Evolutionary conservation across 2,888 invertebrate species (phyloP).

Genomic region (Eupithecia inturbata): DNA sequence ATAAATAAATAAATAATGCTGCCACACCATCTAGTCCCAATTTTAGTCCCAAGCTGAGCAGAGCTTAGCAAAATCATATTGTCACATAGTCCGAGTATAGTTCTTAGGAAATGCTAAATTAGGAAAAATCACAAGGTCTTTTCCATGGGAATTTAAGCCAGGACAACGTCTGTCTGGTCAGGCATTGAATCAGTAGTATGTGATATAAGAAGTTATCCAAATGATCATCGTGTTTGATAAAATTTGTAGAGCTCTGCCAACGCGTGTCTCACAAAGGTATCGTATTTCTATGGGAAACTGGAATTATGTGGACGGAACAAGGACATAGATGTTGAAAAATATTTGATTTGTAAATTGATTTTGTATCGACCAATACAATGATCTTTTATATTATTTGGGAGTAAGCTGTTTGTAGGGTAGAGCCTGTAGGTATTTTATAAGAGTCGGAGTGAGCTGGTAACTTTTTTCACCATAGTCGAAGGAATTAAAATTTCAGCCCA

Average conservation of each 20-base stretch:
- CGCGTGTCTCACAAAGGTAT: slow-evolving; percentile 62
- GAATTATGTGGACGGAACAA: slow-evolving; percentile 42
- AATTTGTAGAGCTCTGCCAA: slow-evolving; percentile 51
- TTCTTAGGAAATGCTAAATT: not conserved
- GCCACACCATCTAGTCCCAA: too few relatives aligned
- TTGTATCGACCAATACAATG: slow-evolving; percentile 1
- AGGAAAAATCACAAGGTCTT: too few relatives aligned
- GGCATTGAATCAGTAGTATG: not conserved
- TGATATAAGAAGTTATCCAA: slow-evolving; percentile 19
- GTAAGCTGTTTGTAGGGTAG: not conserved
- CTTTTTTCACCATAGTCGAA: not conserved
- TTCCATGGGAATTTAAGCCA: not conserved
- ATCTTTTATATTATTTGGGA: not conserved
- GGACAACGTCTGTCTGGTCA: not conserved
- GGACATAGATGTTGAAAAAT: slow-evolving; percentile 33
- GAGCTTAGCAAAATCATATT: too few relatives aligned
- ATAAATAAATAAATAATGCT: too few relatives aligned
- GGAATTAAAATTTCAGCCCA: not conserved
- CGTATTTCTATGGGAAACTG: slow-evolving; percentile 76
- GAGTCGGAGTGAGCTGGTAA: not conserved
- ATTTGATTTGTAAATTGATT: slow-evolving; percentile 37
- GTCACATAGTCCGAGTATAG: not conserved
- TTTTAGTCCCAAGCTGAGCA: too few relatives aligned
- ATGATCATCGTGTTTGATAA: slow-evolving; percentile 42
- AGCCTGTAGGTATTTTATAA: not conserved